These are phyloP conservation scores for Pemphigus obesinymphae DNA, from an alignment of 1,140 invertebrate genomes.

Conservation along the genomic window DNA sequence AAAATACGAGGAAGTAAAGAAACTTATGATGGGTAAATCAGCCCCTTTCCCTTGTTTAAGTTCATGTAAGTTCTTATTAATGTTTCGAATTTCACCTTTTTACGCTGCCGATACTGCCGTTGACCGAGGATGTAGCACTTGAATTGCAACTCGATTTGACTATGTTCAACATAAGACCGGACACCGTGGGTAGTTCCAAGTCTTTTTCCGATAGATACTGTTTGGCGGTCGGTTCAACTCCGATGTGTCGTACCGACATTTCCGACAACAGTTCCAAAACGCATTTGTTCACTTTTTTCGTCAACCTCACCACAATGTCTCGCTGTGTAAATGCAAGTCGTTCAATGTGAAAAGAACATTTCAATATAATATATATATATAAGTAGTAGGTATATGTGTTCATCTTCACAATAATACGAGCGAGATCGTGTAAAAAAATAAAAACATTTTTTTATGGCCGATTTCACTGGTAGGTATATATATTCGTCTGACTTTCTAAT, in stretches of 20 bases:
- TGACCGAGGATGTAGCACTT: not conserved
- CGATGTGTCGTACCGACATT: constrained; percentile 45
- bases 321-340: not conserved
- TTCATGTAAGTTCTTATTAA: no score
- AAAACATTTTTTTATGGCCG: no score
- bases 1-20: no score
- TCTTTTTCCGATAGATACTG: constrained; percentile 45
- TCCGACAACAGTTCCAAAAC: constrained; percentile 48
- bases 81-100: constrained; percentile 9
- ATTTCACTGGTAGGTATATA: no score
- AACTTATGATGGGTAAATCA: no score
- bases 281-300: constrained; percentile 46
- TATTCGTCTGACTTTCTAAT: no score
- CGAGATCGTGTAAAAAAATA: no score
- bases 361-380: not conserved
- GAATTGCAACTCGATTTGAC: constrained; percentile 6
- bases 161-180: not conserved
- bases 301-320: constrained; percentile 27
- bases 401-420: no score
- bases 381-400: no score
- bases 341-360: not conserved
- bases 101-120: not conserved
- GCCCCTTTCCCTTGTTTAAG: no score
- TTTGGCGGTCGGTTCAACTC: constrained; percentile 45
- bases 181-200: constrained; percentile 42